phyloP scores from a whole-genome alignment of 2,888 invertebrate genomes.

The Heteropelma amictum region DNA sequence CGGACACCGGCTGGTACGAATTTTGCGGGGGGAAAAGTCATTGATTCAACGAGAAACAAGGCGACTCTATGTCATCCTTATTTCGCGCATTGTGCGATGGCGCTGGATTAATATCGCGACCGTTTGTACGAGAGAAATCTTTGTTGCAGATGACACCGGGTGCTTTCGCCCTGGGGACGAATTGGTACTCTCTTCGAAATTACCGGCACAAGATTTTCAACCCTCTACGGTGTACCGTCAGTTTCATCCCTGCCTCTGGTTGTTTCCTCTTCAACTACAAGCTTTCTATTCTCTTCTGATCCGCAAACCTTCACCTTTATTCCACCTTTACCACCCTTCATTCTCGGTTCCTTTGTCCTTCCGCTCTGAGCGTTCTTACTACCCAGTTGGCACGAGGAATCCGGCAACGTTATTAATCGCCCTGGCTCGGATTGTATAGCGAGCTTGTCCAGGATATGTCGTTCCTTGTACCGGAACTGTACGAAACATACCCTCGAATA shows the following conservation, averaged over 20 bases:
- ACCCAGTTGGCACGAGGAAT: slow-evolving; percentile 10
- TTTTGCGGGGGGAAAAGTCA: slow-evolving; percentile 40
- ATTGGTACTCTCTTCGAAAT: slow-evolving; percentile 53
- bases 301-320: slow-evolving; percentile 9
- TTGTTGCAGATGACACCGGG: slow-evolving; percentile 55
- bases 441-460: slow-evolving; percentile 17
- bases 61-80: background rate
- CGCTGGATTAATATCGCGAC: slow-evolving; percentile 53
- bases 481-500: background rate
- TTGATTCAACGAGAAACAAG: slow-evolving; percentile 47
- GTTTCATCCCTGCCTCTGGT: slow-evolving; percentile 12
- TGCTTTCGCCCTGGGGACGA: background rate
- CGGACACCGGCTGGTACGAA: background rate
- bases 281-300: slow-evolving; percentile 6
- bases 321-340: background rate
- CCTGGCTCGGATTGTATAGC: background rate
- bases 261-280: slow-evolving; percentile 16
- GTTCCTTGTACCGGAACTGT: background rate
- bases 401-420: slow-evolving; percentile 29
- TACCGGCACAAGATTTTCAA: slow-evolving; percentile 51
- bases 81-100: background rate
- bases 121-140: slow-evolving; percentile 59
- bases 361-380: background rate
- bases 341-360: slow-evolving; percentile 21
- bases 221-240: background rate